These are phyloP conservation scores for Calephelis perditalis DNA, from an alignment of 2,888 invertebrate genomes.

Conservation along the genomic window DNA sequence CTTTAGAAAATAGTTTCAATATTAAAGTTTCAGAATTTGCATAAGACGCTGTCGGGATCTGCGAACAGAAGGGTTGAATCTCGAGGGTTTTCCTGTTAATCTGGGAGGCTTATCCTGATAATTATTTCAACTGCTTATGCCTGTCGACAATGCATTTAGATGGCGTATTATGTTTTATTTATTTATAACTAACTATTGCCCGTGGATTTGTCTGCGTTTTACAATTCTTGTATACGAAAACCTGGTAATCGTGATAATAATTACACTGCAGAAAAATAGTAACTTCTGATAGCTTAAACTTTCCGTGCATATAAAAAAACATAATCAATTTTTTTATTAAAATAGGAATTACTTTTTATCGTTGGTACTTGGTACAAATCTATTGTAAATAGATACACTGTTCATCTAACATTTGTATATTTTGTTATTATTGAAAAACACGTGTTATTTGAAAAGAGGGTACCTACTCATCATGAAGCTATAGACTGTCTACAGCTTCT, in stretches of 20 bases:
- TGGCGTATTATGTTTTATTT: slow-evolving; percentile 75
- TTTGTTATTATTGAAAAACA: no score
- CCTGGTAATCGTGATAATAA: neutral
- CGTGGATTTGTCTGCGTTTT: neutral
- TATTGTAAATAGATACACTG: no score
- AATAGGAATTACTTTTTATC: no score
- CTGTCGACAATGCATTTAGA: slow-evolving; percentile 76
- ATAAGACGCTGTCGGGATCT: slow-evolving; percentile 71
- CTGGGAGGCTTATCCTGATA: slow-evolving; percentile 74
- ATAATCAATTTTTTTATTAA: no score
- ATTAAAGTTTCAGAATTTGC: slow-evolving; percentile 68
- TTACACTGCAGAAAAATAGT: no score
- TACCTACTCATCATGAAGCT: no score
- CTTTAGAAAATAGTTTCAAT: slow-evolving; percentile 34
- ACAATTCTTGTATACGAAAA: neutral
- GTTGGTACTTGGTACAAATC: no score
- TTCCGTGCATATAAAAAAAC: no score
- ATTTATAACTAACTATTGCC: neutral
- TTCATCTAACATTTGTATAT: no score
- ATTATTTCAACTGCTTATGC: slow-evolving; percentile 79
- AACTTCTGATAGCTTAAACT: no score
- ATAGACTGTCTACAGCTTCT: no score
- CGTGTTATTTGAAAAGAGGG: no score
- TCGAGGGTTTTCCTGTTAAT: slow-evolving; percentile 69
- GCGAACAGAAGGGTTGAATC: slow-evolving; percentile 66